phyloP scores from a whole-genome alignment of 2,888 invertebrate species.

The Hyles lineata region DNA sequence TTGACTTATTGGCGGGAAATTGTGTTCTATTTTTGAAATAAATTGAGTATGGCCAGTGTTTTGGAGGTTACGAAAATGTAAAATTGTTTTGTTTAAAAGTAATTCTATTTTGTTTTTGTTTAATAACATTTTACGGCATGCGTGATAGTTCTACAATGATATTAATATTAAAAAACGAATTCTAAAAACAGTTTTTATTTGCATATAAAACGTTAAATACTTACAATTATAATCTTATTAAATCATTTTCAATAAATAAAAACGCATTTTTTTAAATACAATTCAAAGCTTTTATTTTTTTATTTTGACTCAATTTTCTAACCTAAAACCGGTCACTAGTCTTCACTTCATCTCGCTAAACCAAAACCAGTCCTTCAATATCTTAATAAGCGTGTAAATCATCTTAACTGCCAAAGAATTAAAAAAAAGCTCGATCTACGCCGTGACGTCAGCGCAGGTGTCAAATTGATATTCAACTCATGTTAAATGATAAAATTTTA shows the following conservation, averaged over 20 bases:
- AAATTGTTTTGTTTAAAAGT: too few relatives aligned
- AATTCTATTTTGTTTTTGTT: too few relatives aligned
- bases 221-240: too few relatives aligned
- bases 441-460: constrained; percentile 6
- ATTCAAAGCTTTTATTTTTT: too few relatives aligned
- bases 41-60: neutral
- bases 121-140: too few relatives aligned
- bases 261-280: too few relatives aligned
- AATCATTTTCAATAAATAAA: too few relatives aligned
- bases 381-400: constrained; percentile 20
- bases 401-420: constrained; percentile 3
- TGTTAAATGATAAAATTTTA: constrained; percentile 24
- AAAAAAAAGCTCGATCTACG: neutral
- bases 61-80: too few relatives aligned
- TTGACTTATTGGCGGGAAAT: neutral
- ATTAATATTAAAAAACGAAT: too few relatives aligned
- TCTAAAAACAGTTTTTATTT: too few relatives aligned
- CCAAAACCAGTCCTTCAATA: neutral
- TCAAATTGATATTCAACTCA: constrained; percentile 21
- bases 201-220: too few relatives aligned
- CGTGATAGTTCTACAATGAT: too few relatives aligned
- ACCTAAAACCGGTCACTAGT: neutral
- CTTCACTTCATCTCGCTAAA: neutral
- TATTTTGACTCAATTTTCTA: neutral
- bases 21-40: neutral